A percentile compares a stretch with the other conserved stretches of the same genome.
These are phyloP conservation scores for Alviniconcha marisindica DNA, from an alignment of 1,140 invertebrate genomes.

Conservation along the genomic window DNA sequence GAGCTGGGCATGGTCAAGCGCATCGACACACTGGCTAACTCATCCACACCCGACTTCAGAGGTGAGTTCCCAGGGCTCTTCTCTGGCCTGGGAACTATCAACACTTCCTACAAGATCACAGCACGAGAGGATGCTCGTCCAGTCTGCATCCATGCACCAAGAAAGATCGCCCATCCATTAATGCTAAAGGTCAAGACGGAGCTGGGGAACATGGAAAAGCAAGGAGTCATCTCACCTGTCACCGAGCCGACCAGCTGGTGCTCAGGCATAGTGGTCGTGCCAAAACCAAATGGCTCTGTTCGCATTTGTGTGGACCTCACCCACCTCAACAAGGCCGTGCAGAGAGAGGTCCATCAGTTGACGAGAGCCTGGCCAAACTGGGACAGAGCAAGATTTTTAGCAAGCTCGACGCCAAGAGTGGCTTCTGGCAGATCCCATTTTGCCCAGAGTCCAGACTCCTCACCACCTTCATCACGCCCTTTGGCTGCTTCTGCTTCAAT, in stretches of 20 bases:
- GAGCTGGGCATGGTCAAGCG: background rate
- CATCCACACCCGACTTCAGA: background rate
- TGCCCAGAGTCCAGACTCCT: conserved; percentile 31
- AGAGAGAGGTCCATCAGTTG: background rate
- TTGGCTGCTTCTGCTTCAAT: conserved; percentile 71
- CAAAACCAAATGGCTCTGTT: conserved; percentile 41
- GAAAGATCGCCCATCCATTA: background rate
- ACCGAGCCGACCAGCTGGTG: conserved; percentile 32
- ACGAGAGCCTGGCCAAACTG: conserved; percentile 28
- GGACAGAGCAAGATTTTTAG: conserved; percentile 66
- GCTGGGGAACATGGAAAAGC: background rate
- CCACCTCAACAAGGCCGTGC: conserved; percentile 34
- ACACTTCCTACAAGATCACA: background rate
- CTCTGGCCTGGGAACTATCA: background rate
- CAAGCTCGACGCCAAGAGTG: conserved; percentile 35
- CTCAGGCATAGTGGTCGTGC: conserved; percentile 5
- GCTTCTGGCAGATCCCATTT: conserved; percentile 48
- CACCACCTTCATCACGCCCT: conserved; percentile 67
- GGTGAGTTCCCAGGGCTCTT: conserved; percentile 6
- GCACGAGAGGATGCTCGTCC: background rate
- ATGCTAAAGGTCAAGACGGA: background rate
- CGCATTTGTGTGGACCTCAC: conserved; percentile 53
- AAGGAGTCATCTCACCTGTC: conserved; percentile 8
- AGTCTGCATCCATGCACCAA: background rate
- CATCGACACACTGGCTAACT: background rate